Percentiles rank a stretch among this genome's conserved stretches.
Conservation (phyloP, 2,888 invertebrate genomes). For the Carabus problematicus region DNA sequence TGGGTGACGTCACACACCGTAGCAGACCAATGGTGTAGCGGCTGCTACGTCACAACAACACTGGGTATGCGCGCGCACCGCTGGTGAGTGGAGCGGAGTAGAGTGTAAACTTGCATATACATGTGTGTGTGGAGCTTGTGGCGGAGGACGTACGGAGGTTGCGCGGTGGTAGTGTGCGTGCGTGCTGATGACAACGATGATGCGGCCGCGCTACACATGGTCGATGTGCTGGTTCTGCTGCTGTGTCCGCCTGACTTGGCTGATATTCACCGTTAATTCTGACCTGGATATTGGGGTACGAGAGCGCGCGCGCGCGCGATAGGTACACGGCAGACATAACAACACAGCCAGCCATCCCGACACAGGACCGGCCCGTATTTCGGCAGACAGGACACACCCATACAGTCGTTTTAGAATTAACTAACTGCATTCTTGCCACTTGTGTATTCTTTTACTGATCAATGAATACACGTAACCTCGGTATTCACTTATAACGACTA, state of each 20-base stretch:
- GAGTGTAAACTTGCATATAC: constrained; percentile 12
- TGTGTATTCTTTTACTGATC: no score
- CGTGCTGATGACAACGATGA: constrained; percentile 1
- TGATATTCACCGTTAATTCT: constrained; percentile 13
- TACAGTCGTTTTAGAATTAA: no score
- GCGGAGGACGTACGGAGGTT: not conserved
- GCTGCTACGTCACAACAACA: constrained; percentile 56
- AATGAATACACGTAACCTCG: no score
- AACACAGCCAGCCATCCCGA: no score
- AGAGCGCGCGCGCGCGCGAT: constrained; percentile 21
- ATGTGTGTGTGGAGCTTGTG: not conserved
- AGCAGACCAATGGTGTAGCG: constrained; percentile 55
- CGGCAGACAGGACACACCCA: no score
- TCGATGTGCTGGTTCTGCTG: constrained; percentile 18
- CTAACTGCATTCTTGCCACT: no score
- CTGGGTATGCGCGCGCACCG: constrained; percentile 28
- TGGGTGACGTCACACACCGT: constrained; percentile 57
- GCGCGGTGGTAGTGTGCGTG: constrained; percentile 15
- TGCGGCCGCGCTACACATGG: constrained; percentile 51
- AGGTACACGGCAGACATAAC: not conserved
- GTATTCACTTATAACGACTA: no score
- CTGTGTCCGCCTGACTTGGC: constrained; percentile 12
- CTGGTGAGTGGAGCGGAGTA: not conserved
- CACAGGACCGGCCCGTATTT: no score
- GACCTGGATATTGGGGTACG: constrained; percentile 19